These are phyloP conservation scores for Drosophila elegans DNA, from an alignment of 1,140 invertebrate species.

Conservation along the genomic window DNA sequence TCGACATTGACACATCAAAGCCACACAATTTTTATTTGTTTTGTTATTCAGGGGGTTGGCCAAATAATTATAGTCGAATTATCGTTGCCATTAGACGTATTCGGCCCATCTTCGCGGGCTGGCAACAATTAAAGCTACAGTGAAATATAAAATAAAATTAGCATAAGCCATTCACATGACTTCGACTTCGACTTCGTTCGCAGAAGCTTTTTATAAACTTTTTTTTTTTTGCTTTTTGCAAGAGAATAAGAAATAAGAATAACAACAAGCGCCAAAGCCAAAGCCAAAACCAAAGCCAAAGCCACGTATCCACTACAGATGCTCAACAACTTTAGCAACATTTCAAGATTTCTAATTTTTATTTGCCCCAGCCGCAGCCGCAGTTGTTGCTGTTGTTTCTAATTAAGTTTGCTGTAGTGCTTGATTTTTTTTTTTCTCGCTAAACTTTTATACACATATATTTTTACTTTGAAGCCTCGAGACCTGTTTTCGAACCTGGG, in stretches of 20 bases:
- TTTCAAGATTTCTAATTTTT: conserved; percentile 75
- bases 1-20: background rate
- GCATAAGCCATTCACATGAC: conserved; percentile 46
- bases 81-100: conserved; percentile 20
- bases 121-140: conserved; percentile 29
- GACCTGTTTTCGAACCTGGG: conserved; percentile 51
- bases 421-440: conserved; percentile 18
- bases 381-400: conserved; percentile 58
- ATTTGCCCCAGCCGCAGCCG: conserved; percentile 40
- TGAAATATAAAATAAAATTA: conserved; percentile 37
- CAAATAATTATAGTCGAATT: conserved; percentile 24
- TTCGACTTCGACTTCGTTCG: background rate
- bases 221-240: conserved; percentile 10
- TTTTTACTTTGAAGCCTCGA: conserved; percentile 33
- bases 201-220: conserved; percentile 30
- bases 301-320: conserved; percentile 55
- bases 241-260: conserved; percentile 29
- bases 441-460: conserved; percentile 19
- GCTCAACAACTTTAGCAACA: conserved; percentile 55
- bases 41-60: background rate
- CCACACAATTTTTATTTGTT: background rate
- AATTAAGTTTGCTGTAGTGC: conserved; percentile 63
- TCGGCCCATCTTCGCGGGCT: conserved; percentile 12
- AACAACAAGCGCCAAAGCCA: conserved; percentile 23
- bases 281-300: background rate